These are phyloP conservation scores for Petroica traversi DNA, from an alignment of 2,113 vertebrate genomes.

Conservation along the genomic window DNA sequence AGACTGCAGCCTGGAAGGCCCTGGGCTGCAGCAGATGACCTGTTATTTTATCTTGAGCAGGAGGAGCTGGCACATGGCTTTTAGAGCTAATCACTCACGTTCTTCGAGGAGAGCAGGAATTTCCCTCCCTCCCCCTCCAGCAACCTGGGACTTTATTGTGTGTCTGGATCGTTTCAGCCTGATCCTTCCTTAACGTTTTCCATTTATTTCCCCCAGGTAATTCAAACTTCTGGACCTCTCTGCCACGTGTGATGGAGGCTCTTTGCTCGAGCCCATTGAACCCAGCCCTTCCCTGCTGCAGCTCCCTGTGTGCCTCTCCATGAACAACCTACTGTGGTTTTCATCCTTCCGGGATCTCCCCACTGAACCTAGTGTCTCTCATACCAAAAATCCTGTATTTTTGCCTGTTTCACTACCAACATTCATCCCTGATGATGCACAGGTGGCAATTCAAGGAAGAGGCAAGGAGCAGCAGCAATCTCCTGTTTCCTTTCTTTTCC, in stretches of 20 bases:
- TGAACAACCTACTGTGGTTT: neutral
- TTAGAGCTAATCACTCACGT: constrained; percentile 44
- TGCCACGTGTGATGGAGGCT: neutral
- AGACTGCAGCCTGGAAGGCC: constrained; percentile 18
- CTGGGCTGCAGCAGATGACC: constrained; percentile 27
- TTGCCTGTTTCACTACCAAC: neutral
- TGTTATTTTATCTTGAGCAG: constrained; percentile 57
- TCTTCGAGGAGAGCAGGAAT: constrained; percentile 38
- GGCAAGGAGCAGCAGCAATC: neutral
- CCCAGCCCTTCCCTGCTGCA: neutral
- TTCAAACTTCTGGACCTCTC: neutral
- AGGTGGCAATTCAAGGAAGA: neutral
- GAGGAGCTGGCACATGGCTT: constrained; percentile 49
- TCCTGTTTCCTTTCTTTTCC: neutral
- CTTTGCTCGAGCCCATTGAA: neutral
- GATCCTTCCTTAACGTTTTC: neutral
- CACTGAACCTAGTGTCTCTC: neutral
- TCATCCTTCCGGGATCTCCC: neutral
- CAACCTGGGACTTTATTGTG: constrained; percentile 34
- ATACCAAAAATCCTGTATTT: neutral
- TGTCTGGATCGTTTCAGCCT: constrained; percentile 53
- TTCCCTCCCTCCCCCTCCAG: constrained; percentile 8
- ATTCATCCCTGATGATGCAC: neutral
- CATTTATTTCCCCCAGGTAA: neutral
- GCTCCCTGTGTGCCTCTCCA: neutral